These are phyloP conservation scores for Bemisia tabaci DNA, from an alignment of 1,140 invertebrate genomes.

Conservation along the genomic window DNA sequence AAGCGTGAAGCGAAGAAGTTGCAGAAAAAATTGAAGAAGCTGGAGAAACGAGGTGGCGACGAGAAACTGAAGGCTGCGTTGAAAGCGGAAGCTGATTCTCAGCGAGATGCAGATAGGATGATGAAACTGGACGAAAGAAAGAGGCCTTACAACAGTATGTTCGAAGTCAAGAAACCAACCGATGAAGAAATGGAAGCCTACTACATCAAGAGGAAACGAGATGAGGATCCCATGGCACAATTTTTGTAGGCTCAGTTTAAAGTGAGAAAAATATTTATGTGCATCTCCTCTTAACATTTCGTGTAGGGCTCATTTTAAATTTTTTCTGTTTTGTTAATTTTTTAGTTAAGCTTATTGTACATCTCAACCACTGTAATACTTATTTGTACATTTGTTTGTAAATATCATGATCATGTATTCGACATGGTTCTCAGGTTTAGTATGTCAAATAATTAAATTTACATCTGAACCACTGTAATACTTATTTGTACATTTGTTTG, in stretches of 20 bases:
- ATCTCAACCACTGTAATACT: too few species aligned
- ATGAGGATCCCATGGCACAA: conserved; percentile 84
- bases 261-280: too few species aligned
- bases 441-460: too few species aligned
- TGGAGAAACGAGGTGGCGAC: not conserved
- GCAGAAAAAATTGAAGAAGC: conserved; percentile 35
- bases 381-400: too few species aligned
- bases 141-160: conserved; percentile 81
- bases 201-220: conserved; percentile 64
- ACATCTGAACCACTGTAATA: too few species aligned
- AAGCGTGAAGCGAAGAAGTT: conserved; percentile 24
- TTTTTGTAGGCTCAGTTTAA: conserved; percentile 30
- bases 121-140: conserved; percentile 74
- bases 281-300: too few species aligned
- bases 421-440: too few species aligned
- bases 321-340: too few species aligned
- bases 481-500: too few species aligned
- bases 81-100: conserved; percentile 45
- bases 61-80: conserved; percentile 34
- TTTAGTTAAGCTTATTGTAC: too few species aligned
- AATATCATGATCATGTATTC: too few species aligned
- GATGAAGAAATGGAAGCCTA: conserved; percentile 91
- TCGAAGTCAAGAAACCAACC: conserved; percentile 63
- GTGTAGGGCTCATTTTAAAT: too few species aligned
- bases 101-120: conserved; percentile 46